These are phyloP conservation scores for Lucilia cuprina DNA, from an alignment of 1,140 invertebrate genomes.

Conservation along the genomic window DNA sequence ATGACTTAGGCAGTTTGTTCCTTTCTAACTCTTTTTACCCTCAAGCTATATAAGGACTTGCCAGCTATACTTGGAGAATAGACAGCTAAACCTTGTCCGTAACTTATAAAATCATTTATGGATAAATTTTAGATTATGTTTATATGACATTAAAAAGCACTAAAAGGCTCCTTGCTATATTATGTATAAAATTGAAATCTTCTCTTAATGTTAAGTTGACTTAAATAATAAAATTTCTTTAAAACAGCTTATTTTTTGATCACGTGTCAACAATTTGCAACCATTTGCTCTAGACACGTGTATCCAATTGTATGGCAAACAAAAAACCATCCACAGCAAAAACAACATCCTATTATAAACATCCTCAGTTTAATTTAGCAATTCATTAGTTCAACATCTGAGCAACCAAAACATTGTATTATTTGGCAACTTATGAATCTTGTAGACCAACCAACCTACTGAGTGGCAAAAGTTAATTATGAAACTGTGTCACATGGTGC, in stretches of 20 bases:
- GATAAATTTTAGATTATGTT: too few relatives aligned
- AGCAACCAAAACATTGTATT: neutral
- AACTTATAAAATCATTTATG: too few relatives aligned
- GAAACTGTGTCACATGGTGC: constrained; percentile 22
- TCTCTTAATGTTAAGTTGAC: too few relatives aligned
- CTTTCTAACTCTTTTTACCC: too few relatives aligned
- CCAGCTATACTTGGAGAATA: too few relatives aligned
- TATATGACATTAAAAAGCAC: too few relatives aligned
- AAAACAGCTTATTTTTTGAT: constrained; percentile 12
- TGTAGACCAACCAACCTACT: neutral
- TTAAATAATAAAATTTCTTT: neutral
- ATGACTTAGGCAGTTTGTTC: too few relatives aligned
- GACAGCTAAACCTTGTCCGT: too few relatives aligned
- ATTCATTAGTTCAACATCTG: neutral
- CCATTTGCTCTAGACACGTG: constrained; percentile 16
- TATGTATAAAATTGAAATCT: too few relatives aligned
- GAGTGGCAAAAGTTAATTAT: constrained; percentile 30
- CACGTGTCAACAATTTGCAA: constrained; percentile 30
- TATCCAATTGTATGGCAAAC: neutral
- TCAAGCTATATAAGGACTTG: too few relatives aligned
- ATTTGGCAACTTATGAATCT: neutral
- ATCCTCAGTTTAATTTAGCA: too few relatives aligned
- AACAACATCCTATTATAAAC: neutral
- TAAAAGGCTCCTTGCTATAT: too few relatives aligned
- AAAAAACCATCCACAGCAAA: neutral